These are phyloP conservation scores for Dicroscelio sp. DNA, from an alignment of 2,888 invertebrate genomes.

Conservation along the genomic window DNA sequence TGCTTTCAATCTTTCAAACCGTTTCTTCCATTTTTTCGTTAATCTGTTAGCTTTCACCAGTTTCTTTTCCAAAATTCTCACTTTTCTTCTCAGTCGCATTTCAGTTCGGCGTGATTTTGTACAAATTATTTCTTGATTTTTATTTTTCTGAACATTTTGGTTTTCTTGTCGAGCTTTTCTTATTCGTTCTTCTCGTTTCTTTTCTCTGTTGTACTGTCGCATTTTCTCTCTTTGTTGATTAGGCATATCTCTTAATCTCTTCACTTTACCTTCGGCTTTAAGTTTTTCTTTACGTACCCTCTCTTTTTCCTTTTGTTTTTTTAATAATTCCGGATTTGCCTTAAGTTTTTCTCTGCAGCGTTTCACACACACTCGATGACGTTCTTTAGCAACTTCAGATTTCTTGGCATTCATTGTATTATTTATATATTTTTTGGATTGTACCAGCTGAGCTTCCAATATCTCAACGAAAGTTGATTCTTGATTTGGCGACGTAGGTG, in stretches of 20 bases:
- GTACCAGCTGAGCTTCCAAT: background rate
- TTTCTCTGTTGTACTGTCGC: slow-evolving; percentile 42
- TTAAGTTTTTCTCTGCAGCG: slow-evolving; percentile 20
- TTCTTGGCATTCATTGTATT: background rate
- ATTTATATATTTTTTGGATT: background rate
- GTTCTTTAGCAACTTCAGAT: background rate
- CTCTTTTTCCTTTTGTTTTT: slow-evolving; percentile 48
- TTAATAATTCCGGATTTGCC: background rate
- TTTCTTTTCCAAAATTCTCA: slow-evolving; percentile 21
- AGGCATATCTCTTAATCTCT: slow-evolving; percentile 20
- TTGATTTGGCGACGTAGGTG: background rate
- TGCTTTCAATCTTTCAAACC: slow-evolving; percentile 47
- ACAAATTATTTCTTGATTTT: background rate
- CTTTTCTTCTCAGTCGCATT: slow-evolving; percentile 33
- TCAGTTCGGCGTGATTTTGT: slow-evolving; percentile 39
- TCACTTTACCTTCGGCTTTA: slow-evolving; percentile 37
- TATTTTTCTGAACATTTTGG: slow-evolving; percentile 4
- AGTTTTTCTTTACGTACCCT: slow-evolving; percentile 30
- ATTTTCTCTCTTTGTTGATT: slow-evolving; percentile 24
- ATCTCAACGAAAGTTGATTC: background rate
- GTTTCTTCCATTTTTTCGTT: slow-evolving; percentile 47
- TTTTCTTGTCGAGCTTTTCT: slow-evolving; percentile 15
- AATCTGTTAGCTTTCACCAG: background rate
- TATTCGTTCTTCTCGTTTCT: slow-evolving; percentile 39
- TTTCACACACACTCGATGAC: slow-evolving; percentile 16